Base-by-base conservation (phyloP, 2,888 invertebrate genomes). In the Limnephilus auricula region DNA sequence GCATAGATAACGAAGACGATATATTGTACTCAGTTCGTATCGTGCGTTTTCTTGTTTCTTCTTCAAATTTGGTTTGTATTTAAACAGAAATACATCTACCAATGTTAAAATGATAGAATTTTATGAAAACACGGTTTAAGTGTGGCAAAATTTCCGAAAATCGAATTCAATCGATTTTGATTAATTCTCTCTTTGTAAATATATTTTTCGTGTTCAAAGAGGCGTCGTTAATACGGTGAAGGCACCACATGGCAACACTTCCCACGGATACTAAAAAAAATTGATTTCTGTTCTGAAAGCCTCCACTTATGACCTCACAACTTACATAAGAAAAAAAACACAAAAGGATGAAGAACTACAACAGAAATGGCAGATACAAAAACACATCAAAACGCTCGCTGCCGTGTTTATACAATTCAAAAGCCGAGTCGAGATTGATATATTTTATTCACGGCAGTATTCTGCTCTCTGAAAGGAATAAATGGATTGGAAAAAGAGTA, bases 401-500 rank as follows among this genome's bases (percentile, higher is more conserved):
- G 65, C 65, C 65, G 25, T 9, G 2, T 65, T 65, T 65, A n/a
- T 65, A 65, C 65, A 65, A 65, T 25, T 65, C 25, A 18, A 65
- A 65, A 65, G 65, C 65, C 65, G n/a, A 25, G 65, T 65, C 65
- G 65, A 65, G 65, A 65, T 65, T 65, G 65, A 65, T 65, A 65
- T 65, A 65, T n/a, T 65, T 65, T 65, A 65, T 65, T 65, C 65
- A 65, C 65, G 65, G 65, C 65, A 65, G 65, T 65, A 65, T 65
- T 65, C 65, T 65, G n/a, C 31, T 32, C 80, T 32, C 32, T 32
- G 80, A 80, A 32, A 32, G 80, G 80, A 80, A 10, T 32, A 80
- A 80, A 80, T 80, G 80, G 32, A 80, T 80, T 31, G 80, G 32
- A 80, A 80, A 80, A 80, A 80, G 80, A 32, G 32, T 80, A 80